These are phyloP conservation scores for Linurgus olivaceus DNA, from an alignment of 2,797 vertebrate genomes.

Conservation along the genomic window DNA sequence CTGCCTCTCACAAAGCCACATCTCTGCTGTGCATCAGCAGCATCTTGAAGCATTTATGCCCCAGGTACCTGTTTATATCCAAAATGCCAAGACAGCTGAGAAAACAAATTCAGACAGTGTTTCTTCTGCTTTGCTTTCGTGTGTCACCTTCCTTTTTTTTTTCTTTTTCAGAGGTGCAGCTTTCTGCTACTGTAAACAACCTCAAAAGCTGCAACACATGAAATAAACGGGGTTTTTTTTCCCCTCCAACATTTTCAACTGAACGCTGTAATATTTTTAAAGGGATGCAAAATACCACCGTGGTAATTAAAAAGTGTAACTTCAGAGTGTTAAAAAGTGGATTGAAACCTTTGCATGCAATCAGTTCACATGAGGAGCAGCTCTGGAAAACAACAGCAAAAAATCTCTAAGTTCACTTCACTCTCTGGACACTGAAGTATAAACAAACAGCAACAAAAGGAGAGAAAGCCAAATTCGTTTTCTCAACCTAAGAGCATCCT, in stretches of 20 bases:
- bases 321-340: not conserved
- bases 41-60: not conserved
- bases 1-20: not conserved
- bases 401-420: not conserved
- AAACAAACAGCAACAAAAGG: not conserved
- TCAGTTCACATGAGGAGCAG: not conserved
- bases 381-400: not conserved
- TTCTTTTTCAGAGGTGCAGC: not conserved
- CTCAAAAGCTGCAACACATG: not conserved
- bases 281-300: not conserved
- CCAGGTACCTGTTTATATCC: not conserved
- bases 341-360: not conserved
- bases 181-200: not conserved
- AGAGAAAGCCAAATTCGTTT: not conserved
- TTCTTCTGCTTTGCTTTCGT: not conserved
- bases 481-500: not conserved
- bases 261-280: not conserved
- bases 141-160: not conserved
- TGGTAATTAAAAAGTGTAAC: not conserved
- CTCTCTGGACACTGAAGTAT: not conserved
- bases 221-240: not conserved
- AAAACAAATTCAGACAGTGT: not conserved
- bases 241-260: not conserved
- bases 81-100: not conserved
- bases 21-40: not conserved